A percentile compares a stretch with the other conserved stretches of the same genome.
phyloP scores from a whole-genome alignment of 2,888 invertebrate species.

The Dryococelus australis region DNA sequence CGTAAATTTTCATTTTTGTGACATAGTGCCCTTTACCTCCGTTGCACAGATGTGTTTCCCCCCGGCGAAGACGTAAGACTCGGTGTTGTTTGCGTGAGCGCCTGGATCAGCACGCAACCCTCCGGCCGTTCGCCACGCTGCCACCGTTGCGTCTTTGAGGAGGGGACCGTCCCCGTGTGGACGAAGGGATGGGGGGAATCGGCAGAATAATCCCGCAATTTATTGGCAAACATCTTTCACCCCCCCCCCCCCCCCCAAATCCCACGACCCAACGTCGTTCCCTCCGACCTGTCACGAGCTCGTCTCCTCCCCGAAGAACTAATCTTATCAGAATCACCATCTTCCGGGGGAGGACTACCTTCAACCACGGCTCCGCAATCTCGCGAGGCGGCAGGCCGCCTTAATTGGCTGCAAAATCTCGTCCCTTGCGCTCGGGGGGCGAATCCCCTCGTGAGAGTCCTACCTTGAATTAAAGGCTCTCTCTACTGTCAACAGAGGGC shows the following conservation, averaged over 20 bases:
- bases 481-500: not conserved
- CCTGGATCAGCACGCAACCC: not conserved
- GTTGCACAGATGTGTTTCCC: too few relatives aligned
- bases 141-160: not conserved
- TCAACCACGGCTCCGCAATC: not conserved
- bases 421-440: not conserved
- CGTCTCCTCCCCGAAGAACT: not conserved
- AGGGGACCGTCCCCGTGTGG: too few relatives aligned
- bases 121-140: not conserved
- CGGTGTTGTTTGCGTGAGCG: not conserved
- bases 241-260: too few relatives aligned
- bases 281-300: not conserved
- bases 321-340: constrained; percentile 20
- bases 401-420: constrained; percentile 25
- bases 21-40: too few relatives aligned
- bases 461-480: constrained; percentile 16
- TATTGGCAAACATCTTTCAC: not conserved
- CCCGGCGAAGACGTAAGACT: not conserved
- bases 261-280: not conserved
- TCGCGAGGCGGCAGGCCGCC: not conserved
- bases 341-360: not conserved
- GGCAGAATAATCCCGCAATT: not conserved
- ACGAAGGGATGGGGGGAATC: not conserved
- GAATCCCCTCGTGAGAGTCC: not conserved
- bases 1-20: too few relatives aligned